Percentiles rank a stretch among this genome's conserved stretches.
phyloP scores from a whole-genome alignment of 2,113 vertebrate genomes.

The Cyrtonyx montezumae region DNA sequence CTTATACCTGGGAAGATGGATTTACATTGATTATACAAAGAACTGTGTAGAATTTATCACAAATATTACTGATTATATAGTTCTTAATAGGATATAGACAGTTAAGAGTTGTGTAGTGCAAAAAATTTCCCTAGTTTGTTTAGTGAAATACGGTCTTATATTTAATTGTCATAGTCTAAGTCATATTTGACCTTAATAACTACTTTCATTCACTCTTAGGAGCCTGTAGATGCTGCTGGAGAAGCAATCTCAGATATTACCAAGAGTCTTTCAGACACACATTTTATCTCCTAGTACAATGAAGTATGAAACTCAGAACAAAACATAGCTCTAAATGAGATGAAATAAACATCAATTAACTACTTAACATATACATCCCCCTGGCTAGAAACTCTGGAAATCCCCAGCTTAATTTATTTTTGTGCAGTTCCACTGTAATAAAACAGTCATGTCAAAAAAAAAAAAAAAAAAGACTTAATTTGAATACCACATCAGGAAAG shows the following conservation, averaged over 20 bases:
- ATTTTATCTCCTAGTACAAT: background rate
- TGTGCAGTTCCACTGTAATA: background rate
- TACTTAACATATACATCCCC: background rate
- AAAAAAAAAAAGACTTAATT: background rate
- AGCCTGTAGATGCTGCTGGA: background rate
- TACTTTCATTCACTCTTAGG: background rate
- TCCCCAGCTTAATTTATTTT: slow-evolving; percentile 10
- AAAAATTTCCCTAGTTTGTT: background rate
- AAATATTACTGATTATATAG: background rate
- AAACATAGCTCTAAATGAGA: background rate
- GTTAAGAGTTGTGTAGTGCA: background rate
- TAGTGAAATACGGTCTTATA: background rate
- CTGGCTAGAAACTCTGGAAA: background rate
- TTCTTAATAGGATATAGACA: background rate
- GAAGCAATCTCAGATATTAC: background rate
- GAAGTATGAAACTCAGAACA: background rate
- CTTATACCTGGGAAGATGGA: background rate
- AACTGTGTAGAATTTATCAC: background rate
- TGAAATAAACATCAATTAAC: background rate
- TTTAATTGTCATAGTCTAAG: background rate
- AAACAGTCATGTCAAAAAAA: background rate
- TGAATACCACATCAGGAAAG: background rate
- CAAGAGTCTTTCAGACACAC: background rate
- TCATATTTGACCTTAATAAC: background rate
- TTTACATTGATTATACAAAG: background rate